Percentiles rank a stretch among this genome's conserved stretches.
These are phyloP conservation scores for Cancer borealis DNA, from an alignment of 2,888 invertebrate genomes.

Conservation along the genomic window DNA sequence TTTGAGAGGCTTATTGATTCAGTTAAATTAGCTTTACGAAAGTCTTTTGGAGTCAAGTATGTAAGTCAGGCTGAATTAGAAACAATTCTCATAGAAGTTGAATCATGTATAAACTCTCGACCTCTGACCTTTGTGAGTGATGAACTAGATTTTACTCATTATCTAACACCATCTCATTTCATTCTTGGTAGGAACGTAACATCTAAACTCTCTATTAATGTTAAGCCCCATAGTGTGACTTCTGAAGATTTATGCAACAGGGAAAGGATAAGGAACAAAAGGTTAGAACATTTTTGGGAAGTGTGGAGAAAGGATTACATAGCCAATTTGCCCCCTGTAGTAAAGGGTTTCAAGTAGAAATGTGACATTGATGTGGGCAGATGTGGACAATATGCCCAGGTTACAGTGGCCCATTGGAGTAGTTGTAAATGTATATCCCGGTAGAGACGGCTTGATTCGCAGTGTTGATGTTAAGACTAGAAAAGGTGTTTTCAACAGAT, in stretches of 20 bases:
- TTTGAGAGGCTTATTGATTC: slow-evolving; percentile 59
- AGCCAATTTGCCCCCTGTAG: slow-evolving; percentile 43
- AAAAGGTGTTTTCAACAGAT: slow-evolving; percentile 36
- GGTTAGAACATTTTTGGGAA: slow-evolving; percentile 45
- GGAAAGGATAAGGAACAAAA: slow-evolving; percentile 25
- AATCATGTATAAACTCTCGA: not conserved
- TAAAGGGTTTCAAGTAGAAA: slow-evolving; percentile 38
- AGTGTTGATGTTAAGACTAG: slow-evolving; percentile 39
- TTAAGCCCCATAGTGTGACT: not conserved
- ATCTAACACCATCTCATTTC: not conserved
- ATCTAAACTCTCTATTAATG: not conserved
- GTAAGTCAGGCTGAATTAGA: not conserved
- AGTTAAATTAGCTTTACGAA: slow-evolving; percentile 12
- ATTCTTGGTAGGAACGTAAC: not conserved
- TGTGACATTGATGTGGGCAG: slow-evolving; percentile 51
- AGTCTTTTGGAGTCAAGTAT: not conserved
- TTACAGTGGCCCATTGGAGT: slow-evolving; percentile 32
- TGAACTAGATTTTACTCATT: slow-evolving; percentile 10
- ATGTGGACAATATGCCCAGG: slow-evolving; percentile 25
- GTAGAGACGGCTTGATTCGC: slow-evolving; percentile 35
- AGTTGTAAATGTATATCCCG: slow-evolving; percentile 48
- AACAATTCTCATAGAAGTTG: not conserved
- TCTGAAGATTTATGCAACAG: slow-evolving; percentile 40
- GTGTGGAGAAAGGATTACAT: slow-evolving; percentile 36
- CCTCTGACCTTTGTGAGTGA: not conserved